phyloP scores from a whole-genome alignment of 1,140 invertebrate species.

The Arion vulgaris region DNA sequence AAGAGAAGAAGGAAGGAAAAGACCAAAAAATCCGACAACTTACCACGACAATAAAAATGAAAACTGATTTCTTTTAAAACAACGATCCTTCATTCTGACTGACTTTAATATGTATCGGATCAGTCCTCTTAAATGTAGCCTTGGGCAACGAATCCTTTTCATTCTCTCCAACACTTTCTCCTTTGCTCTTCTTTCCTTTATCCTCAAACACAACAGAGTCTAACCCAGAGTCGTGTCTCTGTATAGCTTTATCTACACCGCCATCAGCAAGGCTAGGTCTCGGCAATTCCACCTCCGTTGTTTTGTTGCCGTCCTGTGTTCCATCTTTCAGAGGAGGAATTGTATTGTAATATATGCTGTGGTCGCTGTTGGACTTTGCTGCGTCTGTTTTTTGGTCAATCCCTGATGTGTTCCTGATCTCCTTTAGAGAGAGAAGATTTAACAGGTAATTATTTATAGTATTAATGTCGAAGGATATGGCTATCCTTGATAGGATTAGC shows the following conservation, averaged over 20 bases:
- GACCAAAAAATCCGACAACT: too few species aligned
- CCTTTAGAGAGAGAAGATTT: not conserved
- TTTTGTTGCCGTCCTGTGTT: not conserved
- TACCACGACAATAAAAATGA: too few species aligned
- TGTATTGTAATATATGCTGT: not conserved
- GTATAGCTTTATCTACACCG: not conserved
- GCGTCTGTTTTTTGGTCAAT: not conserved
- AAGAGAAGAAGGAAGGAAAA: not conserved
- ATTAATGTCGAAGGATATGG: too few species aligned
- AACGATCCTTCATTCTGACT: slow-evolving; percentile 1
- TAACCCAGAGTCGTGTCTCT: not conserved
- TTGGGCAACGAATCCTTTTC: slow-evolving; percentile 16
- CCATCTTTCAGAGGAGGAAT: not conserved
- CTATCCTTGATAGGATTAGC: too few species aligned
- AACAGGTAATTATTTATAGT: too few species aligned
- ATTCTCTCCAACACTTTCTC: not conserved
- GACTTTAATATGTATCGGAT: slow-evolving; percentile 31
- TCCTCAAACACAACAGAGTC: not conserved
- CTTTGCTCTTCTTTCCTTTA: not conserved
- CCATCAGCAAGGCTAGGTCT: slow-evolving; percentile 1
- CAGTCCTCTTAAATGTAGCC: slow-evolving; percentile 11
- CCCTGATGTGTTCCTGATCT: not conserved
- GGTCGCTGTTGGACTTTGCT: not conserved
- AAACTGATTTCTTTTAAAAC: too few species aligned
- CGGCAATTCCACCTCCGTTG: not conserved